Evolutionary conservation across 1,140 invertebrate species (phyloP).

Genomic region (Bradysia coprophila): DNA sequence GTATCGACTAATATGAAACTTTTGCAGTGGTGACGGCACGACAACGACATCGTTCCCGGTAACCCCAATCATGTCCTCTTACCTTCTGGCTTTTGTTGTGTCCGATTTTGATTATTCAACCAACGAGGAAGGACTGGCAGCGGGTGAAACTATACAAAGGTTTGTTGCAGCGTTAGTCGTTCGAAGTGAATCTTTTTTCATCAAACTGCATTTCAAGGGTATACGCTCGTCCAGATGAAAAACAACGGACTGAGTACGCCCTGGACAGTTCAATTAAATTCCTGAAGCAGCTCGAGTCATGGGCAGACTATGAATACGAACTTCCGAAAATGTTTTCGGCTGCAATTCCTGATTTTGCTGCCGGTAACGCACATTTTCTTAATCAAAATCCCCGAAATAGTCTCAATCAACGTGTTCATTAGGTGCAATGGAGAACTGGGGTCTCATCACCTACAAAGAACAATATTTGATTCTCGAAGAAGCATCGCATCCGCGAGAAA

Average conservation of each 20-base stretch:
- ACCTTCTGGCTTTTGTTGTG: conserved; percentile 79
- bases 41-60: too few relatives aligned
- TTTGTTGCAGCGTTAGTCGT: too few relatives aligned
- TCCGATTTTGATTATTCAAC: conserved; percentile 57
- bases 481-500: neutral
- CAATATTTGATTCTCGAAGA: conserved; percentile 27
- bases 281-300: conserved; percentile 65
- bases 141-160: too few relatives aligned
- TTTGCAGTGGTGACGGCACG: too few relatives aligned
- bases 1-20: too few relatives aligned
- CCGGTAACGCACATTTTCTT: too few relatives aligned
- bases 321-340: conserved; percentile 76
- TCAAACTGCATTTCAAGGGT: conserved; percentile 45
- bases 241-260: conserved; percentile 59
- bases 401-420: conserved; percentile 88
- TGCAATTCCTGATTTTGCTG: conserved; percentile 79
- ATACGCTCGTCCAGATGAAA: conserved; percentile 68
- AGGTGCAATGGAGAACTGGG: too few relatives aligned
- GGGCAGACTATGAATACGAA: conserved; percentile 63
- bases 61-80: conserved; percentile 98
- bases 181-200: too few relatives aligned
- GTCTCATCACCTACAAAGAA: conserved; percentile 88
- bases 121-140: too few relatives aligned
- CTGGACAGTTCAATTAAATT: conserved; percentile 63
- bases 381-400: too few relatives aligned